Conservation (phyloP, 2,797 vertebrate species). For the Acanthurus tractus region DNA sequence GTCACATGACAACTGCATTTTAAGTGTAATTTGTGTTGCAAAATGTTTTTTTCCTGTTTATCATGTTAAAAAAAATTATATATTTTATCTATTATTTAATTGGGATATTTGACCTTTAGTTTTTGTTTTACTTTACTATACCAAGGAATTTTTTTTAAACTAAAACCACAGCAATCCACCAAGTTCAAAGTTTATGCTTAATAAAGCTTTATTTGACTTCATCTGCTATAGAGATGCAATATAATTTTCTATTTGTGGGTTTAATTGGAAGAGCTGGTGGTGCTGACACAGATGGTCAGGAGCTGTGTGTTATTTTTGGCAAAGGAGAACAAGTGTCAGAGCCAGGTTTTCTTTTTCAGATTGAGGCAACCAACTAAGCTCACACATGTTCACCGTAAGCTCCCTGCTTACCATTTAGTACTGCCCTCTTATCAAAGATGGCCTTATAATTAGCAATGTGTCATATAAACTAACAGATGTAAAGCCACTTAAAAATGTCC, state of each 20-base stretch:
- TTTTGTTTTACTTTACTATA: neutral
- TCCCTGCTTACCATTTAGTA: constrained; percentile 1
- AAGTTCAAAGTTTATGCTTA: neutral
- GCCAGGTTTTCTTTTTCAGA: constrained; percentile 40
- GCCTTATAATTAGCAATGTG: neutral
- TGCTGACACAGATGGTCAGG: constrained; percentile 63
- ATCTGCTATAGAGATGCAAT: constrained; percentile 7
- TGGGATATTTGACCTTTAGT: neutral
- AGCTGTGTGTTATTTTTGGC: constrained; percentile 64
- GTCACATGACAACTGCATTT: neutral
- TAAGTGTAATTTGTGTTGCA: too few species aligned
- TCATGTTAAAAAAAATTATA: too few species aligned
- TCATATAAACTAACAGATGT: neutral
- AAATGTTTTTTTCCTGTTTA: too few species aligned
- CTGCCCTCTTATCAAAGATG: constrained; percentile 5
- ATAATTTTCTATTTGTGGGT: constrained; percentile 34
- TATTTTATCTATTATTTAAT: too few species aligned
- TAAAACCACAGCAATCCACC: neutral
- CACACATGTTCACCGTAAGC: constrained; percentile 34
- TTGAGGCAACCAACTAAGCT: constrained; percentile 31
- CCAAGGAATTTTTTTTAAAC: neutral
- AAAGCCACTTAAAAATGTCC: neutral
- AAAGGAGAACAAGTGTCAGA: constrained; percentile 35
- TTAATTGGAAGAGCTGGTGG: constrained; percentile 27
- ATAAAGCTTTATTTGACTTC: neutral